phyloP scores from a whole-genome alignment of 1,140 invertebrate species.

The Brachionus calyciflorus region DNA sequence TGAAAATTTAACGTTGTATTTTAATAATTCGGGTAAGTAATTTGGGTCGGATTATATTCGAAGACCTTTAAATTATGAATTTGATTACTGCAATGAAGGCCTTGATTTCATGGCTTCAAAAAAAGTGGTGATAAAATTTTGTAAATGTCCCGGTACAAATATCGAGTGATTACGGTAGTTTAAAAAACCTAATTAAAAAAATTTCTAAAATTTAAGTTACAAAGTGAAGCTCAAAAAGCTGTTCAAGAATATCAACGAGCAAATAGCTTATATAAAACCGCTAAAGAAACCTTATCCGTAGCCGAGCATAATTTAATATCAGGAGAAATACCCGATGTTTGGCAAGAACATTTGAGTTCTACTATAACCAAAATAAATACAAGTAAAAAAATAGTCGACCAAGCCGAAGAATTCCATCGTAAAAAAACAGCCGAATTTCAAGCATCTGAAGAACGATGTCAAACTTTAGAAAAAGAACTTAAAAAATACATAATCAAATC shows the following conservation, averaged over 20 bases:
- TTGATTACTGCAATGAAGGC: too few species aligned
- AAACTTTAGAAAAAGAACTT: slow-evolving; percentile 21
- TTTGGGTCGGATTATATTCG: too few species aligned
- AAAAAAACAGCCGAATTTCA: slow-evolving; percentile 39
- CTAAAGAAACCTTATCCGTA: slow-evolving; percentile 86
- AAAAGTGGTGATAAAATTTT: too few species aligned
- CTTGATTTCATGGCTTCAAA: too few species aligned
- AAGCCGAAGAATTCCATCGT: slow-evolving; percentile 37
- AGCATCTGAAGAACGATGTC: slow-evolving; percentile 1
- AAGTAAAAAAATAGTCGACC: slow-evolving; percentile 44
- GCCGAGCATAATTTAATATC: slow-evolving; percentile 82
- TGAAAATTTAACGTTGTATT: too few species aligned
- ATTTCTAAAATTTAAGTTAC: slow-evolving; percentile 60
- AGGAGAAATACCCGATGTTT: slow-evolving; percentile 83
- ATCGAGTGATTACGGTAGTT: too few species aligned
- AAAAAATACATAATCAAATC: slow-evolving; percentile 41
- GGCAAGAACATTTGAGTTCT: slow-evolving; percentile 97
- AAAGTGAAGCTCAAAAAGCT: slow-evolving; percentile 79
- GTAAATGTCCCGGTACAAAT: too few species aligned
- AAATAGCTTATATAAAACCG: slow-evolving; percentile 72
- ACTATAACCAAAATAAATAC: slow-evolving; percentile 76
- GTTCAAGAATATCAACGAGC: slow-evolving; percentile 86
- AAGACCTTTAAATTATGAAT: too few species aligned
- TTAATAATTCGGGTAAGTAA: too few species aligned
- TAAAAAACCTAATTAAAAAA: too few species aligned